Conservation (phyloP, 1,140 invertebrate species). For the Octopus sinensis region DNA sequence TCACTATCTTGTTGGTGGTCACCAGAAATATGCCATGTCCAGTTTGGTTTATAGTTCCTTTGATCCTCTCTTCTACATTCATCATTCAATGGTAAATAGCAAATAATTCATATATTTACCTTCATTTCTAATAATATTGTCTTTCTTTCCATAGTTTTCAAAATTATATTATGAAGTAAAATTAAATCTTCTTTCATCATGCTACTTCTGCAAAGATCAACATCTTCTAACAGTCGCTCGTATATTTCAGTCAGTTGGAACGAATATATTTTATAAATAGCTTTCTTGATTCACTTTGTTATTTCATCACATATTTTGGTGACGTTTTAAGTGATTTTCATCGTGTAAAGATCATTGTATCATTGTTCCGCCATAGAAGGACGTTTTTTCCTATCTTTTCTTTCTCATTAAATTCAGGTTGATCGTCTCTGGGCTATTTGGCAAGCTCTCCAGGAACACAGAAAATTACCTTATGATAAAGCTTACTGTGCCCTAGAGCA, state of each 20-base stretch:
- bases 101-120: constrained; percentile 28
- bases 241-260: constrained; percentile 15
- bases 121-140: constrained; percentile 15
- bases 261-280: constrained; percentile 16
- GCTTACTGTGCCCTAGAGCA: constrained; percentile 31
- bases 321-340: no score
- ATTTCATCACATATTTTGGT: no score
- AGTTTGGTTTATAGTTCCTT: constrained; percentile 17
- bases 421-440: constrained; percentile 22
- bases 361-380: no score
- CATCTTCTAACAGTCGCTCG: constrained; percentile 23
- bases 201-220: constrained; percentile 26
- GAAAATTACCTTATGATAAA: constrained; percentile 23
- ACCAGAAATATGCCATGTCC: constrained; percentile 22
- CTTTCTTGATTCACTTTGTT: not conserved
- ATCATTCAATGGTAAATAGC: constrained; percentile 22
- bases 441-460: constrained; percentile 26
- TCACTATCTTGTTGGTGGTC: constrained; percentile 26
- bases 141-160: no score
- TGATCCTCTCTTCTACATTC: constrained; percentile 14
- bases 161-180: no score
- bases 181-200: not conserved
- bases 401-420: constrained; percentile 25
- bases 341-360: no score
- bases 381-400: constrained; percentile 8